Evolutionary conservation across 2,113 vertebrate species (phyloP).

Genomic region (Leptosomus discolor): DNA sequence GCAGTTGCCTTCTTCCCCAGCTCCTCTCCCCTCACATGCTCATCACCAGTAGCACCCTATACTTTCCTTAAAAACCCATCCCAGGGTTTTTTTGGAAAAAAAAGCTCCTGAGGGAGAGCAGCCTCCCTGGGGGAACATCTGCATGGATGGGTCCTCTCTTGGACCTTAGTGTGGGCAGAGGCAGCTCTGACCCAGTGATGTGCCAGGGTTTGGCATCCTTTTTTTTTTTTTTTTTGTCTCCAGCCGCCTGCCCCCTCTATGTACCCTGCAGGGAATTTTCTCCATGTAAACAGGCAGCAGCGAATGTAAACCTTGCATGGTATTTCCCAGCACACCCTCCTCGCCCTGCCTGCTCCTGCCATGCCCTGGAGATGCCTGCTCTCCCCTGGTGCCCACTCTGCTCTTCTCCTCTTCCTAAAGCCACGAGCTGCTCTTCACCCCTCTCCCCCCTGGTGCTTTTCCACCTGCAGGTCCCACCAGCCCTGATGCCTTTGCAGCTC

Average conservation of each 20-base stretch:
- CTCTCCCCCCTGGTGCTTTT: background rate
- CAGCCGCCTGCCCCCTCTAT: background rate
- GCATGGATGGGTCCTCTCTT: background rate
- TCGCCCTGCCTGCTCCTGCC: background rate
- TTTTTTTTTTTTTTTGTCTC: background rate
- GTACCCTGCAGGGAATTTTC: constrained; percentile 24
- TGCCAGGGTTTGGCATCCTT: background rate
- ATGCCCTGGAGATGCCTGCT: background rate
- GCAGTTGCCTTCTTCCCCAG: background rate
- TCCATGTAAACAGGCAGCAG: constrained; percentile 21
- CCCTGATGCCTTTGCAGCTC: background rate
- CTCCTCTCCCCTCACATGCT: background rate
- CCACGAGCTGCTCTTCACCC: background rate
- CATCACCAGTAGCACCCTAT: background rate
- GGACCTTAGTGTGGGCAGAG: background rate
- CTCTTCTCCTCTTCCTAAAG: background rate
- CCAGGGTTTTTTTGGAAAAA: background rate
- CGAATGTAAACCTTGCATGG: constrained; percentile 48
- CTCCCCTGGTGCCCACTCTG: background rate
- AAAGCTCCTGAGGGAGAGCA: background rate
- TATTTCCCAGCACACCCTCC: constrained; percentile 21
- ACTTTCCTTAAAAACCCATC: background rate
- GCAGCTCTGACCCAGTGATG: background rate
- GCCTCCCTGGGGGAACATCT: background rate
- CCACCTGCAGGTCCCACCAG: background rate